These are phyloP conservation scores for Rhyacichthys aspro DNA, from an alignment of 2,797 vertebrate genomes.

Conservation along the genomic window DNA sequence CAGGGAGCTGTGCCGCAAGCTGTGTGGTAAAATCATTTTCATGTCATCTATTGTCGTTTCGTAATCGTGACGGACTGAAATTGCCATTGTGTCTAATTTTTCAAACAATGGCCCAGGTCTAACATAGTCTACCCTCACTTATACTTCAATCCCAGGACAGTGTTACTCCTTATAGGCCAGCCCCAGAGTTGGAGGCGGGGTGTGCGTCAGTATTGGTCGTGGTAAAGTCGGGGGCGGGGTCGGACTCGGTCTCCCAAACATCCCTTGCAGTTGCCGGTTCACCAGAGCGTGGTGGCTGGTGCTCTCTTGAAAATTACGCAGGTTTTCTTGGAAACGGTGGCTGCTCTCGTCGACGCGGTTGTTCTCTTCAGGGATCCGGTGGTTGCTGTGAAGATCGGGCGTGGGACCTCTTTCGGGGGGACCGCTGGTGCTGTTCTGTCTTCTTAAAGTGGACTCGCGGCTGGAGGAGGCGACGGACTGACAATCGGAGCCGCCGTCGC, in stretches of 20 bases:
- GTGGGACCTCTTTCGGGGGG: slow-evolving; percentile 85
- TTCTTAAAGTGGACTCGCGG: slow-evolving; percentile 91
- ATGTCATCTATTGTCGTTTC: too few relatives aligned
- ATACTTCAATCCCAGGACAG: not conserved
- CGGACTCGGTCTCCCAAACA: slow-evolving; percentile 73
- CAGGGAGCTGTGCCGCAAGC: too few relatives aligned
- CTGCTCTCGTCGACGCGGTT: slow-evolving; percentile 55
- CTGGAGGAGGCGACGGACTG: slow-evolving; percentile 89
- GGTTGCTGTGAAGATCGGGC: slow-evolving; percentile 87
- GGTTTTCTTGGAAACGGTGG: slow-evolving; percentile 76
- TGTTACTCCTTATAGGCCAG: slow-evolving; percentile 71
- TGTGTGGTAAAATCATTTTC: too few relatives aligned
- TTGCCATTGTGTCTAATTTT: too few relatives aligned
- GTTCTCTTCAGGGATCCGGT: slow-evolving; percentile 72
- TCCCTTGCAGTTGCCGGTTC: slow-evolving; percentile 71
- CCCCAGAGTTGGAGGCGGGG: slow-evolving; percentile 68
- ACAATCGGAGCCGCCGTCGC: slow-evolving; percentile 90
- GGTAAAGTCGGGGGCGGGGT: slow-evolving; percentile 74
- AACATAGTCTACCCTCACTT: not conserved
- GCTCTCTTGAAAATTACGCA: slow-evolving; percentile 77
- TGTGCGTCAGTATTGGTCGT: slow-evolving; percentile 72
- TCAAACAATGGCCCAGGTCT: not conserved
- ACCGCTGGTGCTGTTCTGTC: slow-evolving; percentile 82
- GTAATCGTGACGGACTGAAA: too few relatives aligned
- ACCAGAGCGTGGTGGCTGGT: slow-evolving; percentile 44